Evolutionary conservation across 2,888 invertebrate species (phyloP).

Genomic region (Eristalis arbustorum): DNA sequence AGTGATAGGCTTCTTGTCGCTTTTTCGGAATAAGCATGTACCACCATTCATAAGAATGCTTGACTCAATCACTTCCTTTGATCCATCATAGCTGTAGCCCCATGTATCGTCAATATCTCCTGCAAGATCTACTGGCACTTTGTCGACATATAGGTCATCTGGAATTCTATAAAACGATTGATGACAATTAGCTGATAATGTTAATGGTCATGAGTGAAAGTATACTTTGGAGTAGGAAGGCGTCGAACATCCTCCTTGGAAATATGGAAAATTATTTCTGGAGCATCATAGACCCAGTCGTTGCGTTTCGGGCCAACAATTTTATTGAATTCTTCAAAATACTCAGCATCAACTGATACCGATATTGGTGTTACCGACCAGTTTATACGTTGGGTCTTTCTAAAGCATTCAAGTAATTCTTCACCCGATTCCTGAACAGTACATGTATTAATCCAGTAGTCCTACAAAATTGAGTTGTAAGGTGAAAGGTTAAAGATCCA

Average conservation of each 20-base stretch:
- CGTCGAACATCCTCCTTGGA: conserved; percentile 30
- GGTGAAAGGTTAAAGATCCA: no score
- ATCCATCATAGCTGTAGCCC: conserved; percentile 52
- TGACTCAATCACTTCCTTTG: conserved; percentile 38
- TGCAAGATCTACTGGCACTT: conserved; percentile 22
- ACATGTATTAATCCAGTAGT: conserved; percentile 53
- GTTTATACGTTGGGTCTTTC: conserved; percentile 48
- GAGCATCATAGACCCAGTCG: conserved; percentile 39
- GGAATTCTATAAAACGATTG: conserved; percentile 15
- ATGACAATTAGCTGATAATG: neutral
- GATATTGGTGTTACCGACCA: conserved; percentile 49
- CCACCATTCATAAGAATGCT: conserved; percentile 54
- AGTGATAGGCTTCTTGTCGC: conserved; percentile 33
- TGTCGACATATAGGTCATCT: neutral
- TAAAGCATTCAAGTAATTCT: conserved; percentile 54
- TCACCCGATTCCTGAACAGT: conserved; percentile 38
- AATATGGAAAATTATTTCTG: conserved; percentile 42
- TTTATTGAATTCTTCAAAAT: conserved; percentile 31
- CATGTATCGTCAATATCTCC: conserved; percentile 55
- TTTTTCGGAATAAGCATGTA: conserved; percentile 43
- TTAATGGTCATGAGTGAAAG: neutral
- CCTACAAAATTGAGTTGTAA: conserved; percentile 8
- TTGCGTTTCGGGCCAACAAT: conserved; percentile 36
- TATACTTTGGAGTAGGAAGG: conserved; percentile 23
- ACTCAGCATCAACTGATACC: conserved; percentile 30